phyloP scores from a whole-genome alignment of 2,797 vertebrate species.

The Bovichtus diacanthus region DNA sequence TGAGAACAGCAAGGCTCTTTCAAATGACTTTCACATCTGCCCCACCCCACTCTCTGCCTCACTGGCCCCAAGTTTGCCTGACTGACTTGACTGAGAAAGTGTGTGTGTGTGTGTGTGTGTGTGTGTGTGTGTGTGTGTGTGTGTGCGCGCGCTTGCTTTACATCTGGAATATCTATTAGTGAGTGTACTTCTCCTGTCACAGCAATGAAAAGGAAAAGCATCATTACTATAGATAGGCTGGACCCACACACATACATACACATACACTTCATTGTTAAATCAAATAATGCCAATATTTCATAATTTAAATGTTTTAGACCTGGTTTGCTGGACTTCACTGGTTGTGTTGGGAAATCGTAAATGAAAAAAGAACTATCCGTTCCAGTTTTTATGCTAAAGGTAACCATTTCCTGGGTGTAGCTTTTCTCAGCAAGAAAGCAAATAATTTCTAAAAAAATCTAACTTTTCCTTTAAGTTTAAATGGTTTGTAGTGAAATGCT shows the following conservation, averaged over 20 bases:
- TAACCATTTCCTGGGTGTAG: not conserved
- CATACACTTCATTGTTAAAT: not conserved
- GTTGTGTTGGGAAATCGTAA: not conserved
- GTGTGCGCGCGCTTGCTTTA: not conserved
- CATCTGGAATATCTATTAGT: slow-evolving; percentile 64
- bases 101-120: slow-evolving; percentile 20
- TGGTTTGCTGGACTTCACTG: not conserved
- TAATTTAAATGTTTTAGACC: not conserved
- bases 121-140: slow-evolving; percentile 20
- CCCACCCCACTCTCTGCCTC: slow-evolving; percentile 44
- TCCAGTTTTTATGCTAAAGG: not conserved
- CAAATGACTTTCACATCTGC: slow-evolving; percentile 72
- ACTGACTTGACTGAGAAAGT: slow-evolving; percentile 12
- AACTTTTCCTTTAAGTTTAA: not conserved
- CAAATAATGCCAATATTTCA: not conserved
- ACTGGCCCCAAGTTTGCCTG: slow-evolving; percentile 21
- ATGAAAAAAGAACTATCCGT: too few relatives aligned
- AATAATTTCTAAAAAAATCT: not conserved
- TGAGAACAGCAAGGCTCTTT: slow-evolving; percentile 54
- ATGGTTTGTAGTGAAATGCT: not conserved
- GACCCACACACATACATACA: not conserved
- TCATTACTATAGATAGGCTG: not conserved
- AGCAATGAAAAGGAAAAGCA: slow-evolving; percentile 22
- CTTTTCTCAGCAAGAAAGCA: not conserved
- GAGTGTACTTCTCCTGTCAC: slow-evolving; percentile 17